These are phyloP conservation scores for Notothenia rossii DNA, from an alignment of 2,113 vertebrate genomes.

Conservation along the genomic window DNA sequence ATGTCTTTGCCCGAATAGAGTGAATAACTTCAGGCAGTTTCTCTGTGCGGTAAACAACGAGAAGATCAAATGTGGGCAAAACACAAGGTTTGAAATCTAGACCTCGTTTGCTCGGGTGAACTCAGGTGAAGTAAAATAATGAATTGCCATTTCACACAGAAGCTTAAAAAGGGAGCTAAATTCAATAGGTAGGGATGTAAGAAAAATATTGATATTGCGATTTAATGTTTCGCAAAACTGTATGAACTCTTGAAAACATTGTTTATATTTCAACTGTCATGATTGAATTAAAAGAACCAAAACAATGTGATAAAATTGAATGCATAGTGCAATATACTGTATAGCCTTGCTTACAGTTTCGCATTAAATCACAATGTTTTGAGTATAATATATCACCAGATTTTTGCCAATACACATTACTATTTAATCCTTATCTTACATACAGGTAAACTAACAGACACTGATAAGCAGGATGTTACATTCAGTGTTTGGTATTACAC, in stretches of 20 bases:
- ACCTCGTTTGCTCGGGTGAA: background rate
- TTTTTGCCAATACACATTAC: too few relatives aligned
- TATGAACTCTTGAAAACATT: too few relatives aligned
- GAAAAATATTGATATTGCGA: too few relatives aligned
- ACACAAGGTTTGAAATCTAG: background rate
- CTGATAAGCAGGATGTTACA: background rate
- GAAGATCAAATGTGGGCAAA: background rate
- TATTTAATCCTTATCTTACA: background rate
- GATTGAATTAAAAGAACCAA: too few relatives aligned
- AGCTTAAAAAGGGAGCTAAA: background rate
- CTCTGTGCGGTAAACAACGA: background rate
- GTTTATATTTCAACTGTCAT: too few relatives aligned
- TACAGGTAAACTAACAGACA: conserved; percentile 12
- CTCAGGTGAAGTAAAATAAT: background rate
- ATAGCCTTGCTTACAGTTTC: too few relatives aligned
- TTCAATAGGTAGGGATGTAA: background rate
- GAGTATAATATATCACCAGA: too few relatives aligned
- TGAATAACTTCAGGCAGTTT: background rate
- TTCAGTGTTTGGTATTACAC: background rate
- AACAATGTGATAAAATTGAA: too few relatives aligned
- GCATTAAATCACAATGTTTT: too few relatives aligned
- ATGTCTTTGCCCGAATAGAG: background rate
- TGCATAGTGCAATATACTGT: too few relatives aligned
- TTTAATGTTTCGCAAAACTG: too few relatives aligned
- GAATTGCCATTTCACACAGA: background rate